Conservation (phyloP, 2,113 vertebrate genomes). For the Marmota monax region DNA sequence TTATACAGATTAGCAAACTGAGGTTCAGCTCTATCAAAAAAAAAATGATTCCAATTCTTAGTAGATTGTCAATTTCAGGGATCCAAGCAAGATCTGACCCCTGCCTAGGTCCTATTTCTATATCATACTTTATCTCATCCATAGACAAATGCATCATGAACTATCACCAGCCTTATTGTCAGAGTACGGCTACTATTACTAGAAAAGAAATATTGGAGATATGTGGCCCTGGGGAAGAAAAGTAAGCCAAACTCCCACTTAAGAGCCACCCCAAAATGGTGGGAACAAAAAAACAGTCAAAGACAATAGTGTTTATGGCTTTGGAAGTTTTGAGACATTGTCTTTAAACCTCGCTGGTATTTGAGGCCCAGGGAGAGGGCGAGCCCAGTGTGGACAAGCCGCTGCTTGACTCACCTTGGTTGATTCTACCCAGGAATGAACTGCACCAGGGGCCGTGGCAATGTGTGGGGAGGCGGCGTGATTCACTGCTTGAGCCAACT, state of each 20-base stretch:
- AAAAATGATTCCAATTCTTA: neutral
- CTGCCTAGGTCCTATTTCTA: neutral
- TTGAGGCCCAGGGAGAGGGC: neutral
- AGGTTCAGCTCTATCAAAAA: neutral
- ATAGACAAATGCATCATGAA: neutral
- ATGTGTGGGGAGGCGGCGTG: neutral
- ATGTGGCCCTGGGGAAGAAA: neutral
- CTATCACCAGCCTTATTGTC: neutral
- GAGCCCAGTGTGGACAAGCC: neutral
- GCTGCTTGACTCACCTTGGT: neutral
- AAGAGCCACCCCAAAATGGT: neutral
- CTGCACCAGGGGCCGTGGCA: neutral
- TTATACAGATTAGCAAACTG: neutral
- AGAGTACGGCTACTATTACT: neutral
- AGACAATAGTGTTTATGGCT: neutral
- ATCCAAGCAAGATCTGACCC: neutral
- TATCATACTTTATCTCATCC: neutral
- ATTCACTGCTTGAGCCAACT: conserved; percentile 14
- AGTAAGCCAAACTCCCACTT: neutral
- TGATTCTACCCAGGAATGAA: conserved; percentile 22
- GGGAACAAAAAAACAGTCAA: neutral
- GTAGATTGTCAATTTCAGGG: neutral
- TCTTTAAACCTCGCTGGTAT: neutral
- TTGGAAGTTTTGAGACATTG: neutral
- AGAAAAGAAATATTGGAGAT: neutral